Conservation (phyloP, 2,113 vertebrate genomes). For the Psittacula cyanocephala region DNA sequence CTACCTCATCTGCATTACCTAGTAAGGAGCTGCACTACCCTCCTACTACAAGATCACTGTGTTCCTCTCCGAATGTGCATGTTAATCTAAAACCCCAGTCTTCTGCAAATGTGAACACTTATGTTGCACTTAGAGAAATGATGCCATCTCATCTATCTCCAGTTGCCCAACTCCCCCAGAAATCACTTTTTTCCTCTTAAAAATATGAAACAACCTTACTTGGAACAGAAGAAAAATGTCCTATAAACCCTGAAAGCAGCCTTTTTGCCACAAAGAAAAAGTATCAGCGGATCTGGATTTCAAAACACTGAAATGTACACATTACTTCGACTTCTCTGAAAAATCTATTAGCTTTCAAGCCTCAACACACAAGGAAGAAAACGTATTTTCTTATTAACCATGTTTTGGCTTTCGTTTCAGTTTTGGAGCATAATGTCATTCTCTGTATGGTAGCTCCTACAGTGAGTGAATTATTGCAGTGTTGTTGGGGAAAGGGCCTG, state of each 20-base stretch:
- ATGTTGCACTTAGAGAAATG: not conserved
- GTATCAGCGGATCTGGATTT: constrained; percentile 1
- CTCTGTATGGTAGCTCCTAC: not conserved
- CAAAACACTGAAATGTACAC: constrained; percentile 29
- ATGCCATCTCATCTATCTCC: not conserved
- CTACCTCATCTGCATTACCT: not conserved
- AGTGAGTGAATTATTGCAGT: not conserved
- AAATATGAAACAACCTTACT: constrained; percentile 39
- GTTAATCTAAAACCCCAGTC: not conserved
- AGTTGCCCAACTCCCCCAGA: not conserved
- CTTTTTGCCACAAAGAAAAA: not conserved
- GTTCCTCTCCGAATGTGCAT: not conserved
- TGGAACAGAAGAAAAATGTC: constrained; percentile 4
- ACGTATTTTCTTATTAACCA: not conserved
- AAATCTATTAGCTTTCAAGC: constrained; percentile 23
- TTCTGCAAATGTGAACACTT: not conserved
- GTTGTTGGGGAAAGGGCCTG: not conserved
- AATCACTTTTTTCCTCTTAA: constrained; percentile 3
- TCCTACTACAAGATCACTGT: not conserved
- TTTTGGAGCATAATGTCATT: not conserved
- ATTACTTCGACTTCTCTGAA: constrained; percentile 9
- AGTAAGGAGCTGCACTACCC: not conserved
- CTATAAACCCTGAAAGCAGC: not conserved
- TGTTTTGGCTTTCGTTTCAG: not conserved
- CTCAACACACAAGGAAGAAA: constrained; percentile 6